phyloP scores from a whole-genome alignment of 2,797 vertebrate genomes.

The Mus caroli region DNA sequence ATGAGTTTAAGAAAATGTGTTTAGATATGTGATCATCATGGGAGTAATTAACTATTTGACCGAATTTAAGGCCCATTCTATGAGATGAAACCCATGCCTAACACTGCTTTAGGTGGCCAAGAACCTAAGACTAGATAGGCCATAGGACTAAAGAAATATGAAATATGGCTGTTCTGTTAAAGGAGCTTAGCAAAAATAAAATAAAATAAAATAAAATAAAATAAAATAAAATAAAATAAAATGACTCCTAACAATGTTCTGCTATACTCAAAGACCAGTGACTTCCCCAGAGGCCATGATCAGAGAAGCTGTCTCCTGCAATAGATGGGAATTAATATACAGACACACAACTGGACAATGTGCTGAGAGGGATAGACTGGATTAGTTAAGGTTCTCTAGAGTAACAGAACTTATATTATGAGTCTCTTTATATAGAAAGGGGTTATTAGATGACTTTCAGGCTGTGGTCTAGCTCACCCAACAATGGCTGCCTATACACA shows the following conservation, averaged over 20 bases:
- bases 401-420: background rate
- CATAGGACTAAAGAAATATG: background rate
- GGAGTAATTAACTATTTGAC: background rate
- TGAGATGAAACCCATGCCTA: no score
- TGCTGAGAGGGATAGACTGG: background rate
- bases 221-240: no score
- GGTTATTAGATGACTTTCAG: background rate
- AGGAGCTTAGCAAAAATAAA: background rate
- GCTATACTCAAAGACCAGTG: background rate
- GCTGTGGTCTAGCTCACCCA: background rate
- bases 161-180: background rate
- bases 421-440: background rate
- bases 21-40: background rate
- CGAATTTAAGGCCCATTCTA: no score
- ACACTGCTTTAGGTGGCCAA: no score
- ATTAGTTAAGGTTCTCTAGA: background rate
- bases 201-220: no score
- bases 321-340: background rate
- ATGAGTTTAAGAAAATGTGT: background rate
- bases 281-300: background rate
- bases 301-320: background rate
- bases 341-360: background rate
- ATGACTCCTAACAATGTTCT: background rate
- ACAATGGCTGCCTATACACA: background rate
- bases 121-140: no score